phyloP scores from a whole-genome alignment of 2,797 vertebrate genomes.

The Harpagifer antarcticus region DNA sequence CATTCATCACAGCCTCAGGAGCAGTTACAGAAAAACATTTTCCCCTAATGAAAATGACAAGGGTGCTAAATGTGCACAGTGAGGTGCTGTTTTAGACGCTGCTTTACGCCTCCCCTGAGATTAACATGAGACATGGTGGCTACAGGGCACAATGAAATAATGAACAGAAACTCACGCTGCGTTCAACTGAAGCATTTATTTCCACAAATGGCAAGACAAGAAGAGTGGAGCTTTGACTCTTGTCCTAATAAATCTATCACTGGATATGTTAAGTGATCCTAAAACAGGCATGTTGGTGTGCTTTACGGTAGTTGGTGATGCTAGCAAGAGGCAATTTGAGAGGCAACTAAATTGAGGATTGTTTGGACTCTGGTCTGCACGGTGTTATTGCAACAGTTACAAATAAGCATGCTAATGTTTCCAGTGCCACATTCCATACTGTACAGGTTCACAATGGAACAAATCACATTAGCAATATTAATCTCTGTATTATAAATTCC shows the following conservation, averaged over 20 bases:
- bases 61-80: slow-evolving; percentile 68
- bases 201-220: slow-evolving; percentile 40
- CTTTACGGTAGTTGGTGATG: slow-evolving; percentile 45
- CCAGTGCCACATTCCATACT: slow-evolving; percentile 44
- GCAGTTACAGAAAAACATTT: slow-evolving; percentile 53
- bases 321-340: slow-evolving; percentile 45
- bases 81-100: slow-evolving; percentile 67
- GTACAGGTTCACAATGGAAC: slow-evolving; percentile 43
- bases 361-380: slow-evolving; percentile 56
- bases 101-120: slow-evolving; percentile 66
- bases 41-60: slow-evolving; percentile 74
- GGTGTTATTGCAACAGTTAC: slow-evolving; percentile 67
- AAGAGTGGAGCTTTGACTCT: slow-evolving; percentile 60
- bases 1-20: slow-evolving; percentile 66
- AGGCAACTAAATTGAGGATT: slow-evolving; percentile 42
- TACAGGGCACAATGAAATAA: slow-evolving; percentile 55
- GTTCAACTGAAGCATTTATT: slow-evolving; percentile 34
- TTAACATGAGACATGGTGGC: slow-evolving; percentile 60
- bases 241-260: slow-evolving; percentile 71
- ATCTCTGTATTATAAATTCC: slow-evolving; percentile 69
- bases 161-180: slow-evolving; percentile 54
- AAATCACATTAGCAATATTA: slow-evolving; percentile 59
- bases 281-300: slow-evolving; percentile 45
- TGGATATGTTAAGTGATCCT: slow-evolving; percentile 62
- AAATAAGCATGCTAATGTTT: slow-evolving; percentile 64